phyloP scores from a whole-genome alignment of 1,140 invertebrate genomes.

The Helicoverpa zea region DNA sequence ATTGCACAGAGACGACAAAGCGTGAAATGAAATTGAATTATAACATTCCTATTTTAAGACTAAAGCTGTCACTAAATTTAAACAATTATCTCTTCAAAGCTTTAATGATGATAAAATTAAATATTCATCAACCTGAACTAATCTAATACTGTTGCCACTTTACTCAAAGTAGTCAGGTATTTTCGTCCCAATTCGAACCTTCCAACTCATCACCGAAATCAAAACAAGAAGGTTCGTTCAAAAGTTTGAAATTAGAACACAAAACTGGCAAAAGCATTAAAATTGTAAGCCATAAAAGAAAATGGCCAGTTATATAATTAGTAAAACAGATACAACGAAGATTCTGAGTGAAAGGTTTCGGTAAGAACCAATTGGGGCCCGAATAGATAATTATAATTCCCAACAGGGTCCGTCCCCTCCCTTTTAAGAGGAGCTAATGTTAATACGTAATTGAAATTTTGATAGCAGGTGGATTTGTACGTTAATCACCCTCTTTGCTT shows the following conservation, averaged over 20 bases:
- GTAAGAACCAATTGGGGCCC: conserved; percentile 57
- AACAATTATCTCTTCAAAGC: neutral
- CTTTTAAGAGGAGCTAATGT: conserved; percentile 55
- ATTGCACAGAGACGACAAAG: too few species aligned
- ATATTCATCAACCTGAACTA: conserved; percentile 1
- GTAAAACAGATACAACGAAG: conserved; percentile 38
- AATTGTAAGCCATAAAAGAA: conserved; percentile 23
- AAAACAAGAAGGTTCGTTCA: conserved; percentile 26
- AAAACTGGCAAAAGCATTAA: conserved; percentile 38
- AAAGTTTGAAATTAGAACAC: conserved; percentile 15
- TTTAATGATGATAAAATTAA: neutral
- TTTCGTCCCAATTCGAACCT: conserved; percentile 14
- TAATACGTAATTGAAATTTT: conserved; percentile 64
- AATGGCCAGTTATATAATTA: conserved; percentile 38
- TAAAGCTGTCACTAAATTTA: neutral
- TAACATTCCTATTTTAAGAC: too few species aligned
- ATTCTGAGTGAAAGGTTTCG: conserved; percentile 55
- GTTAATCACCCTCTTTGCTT: conserved; percentile 52
- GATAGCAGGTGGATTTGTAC: conserved; percentile 58
- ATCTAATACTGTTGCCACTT: conserved; percentile 7
- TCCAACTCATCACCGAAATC: conserved; percentile 14
- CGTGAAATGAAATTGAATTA: too few species aligned
- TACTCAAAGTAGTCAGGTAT: neutral
- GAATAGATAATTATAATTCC: conserved; percentile 63
- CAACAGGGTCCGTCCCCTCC: conserved; percentile 51